Conservation (phyloP, 2,113 vertebrate species). For the Tragelaphus strepsiceros region DNA sequence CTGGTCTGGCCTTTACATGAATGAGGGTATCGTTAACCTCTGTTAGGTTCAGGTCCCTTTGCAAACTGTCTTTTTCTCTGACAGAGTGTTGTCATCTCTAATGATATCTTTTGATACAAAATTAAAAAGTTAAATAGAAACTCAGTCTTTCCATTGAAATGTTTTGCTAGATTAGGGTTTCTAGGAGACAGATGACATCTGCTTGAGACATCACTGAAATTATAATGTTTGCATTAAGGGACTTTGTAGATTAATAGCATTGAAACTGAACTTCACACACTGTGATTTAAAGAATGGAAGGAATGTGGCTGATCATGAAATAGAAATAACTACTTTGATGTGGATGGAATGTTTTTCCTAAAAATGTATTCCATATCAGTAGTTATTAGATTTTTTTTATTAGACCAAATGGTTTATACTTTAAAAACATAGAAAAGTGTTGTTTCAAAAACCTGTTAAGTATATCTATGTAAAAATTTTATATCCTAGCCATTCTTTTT, state of each 20-base stretch:
- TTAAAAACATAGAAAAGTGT: background rate
- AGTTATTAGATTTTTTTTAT: background rate
- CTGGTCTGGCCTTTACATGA: background rate
- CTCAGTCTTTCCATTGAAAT: background rate
- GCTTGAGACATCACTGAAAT: background rate
- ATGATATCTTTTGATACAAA: background rate
- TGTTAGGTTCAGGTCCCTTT: background rate
- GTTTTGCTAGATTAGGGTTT: background rate
- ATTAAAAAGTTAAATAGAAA: background rate
- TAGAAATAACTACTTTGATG: background rate
- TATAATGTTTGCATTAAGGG: background rate
- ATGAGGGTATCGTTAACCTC: background rate
- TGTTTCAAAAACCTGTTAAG: background rate
- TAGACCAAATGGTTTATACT: background rate
- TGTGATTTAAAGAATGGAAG: background rate
- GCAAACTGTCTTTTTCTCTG: background rate
- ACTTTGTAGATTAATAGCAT: background rate
- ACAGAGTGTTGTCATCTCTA: background rate
- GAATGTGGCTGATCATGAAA: background rate
- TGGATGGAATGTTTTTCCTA: background rate
- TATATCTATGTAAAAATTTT: background rate
- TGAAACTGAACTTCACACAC: background rate
- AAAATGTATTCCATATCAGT: background rate
- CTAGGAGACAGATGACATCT: background rate
- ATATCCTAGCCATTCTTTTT: background rate